Conservation (phyloP, 2,888 invertebrate species). For the Abrostola tripartita region DNA sequence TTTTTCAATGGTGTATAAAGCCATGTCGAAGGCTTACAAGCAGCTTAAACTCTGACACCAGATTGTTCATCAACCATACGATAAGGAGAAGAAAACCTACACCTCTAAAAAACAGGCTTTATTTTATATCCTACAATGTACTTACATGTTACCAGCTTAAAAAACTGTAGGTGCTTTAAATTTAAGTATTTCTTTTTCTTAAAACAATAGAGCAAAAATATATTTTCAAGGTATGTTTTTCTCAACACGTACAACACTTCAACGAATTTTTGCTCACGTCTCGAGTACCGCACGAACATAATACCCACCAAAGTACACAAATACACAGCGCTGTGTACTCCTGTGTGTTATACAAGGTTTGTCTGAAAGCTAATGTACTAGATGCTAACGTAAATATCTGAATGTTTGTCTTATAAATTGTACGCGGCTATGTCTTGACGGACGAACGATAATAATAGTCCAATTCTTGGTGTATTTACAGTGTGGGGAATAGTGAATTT, state of each 20-base stretch:
- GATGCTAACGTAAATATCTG: slow-evolving; percentile 24
- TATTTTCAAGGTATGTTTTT: neutral
- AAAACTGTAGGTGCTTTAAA: too few relatives aligned
- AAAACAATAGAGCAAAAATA: too few relatives aligned
- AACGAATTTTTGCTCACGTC: neutral
- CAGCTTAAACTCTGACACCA: too few relatives aligned
- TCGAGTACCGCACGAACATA: slow-evolving; percentile 18
- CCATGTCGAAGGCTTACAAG: too few relatives aligned
- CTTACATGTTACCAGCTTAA: too few relatives aligned
- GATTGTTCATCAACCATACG: too few relatives aligned
- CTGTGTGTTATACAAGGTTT: slow-evolving; percentile 27
- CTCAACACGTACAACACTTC: neutral
- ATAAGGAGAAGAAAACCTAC: too few relatives aligned
- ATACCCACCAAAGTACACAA: slow-evolving; percentile 12
- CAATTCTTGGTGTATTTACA: neutral
- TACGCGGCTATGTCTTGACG: slow-evolving; percentile 6
- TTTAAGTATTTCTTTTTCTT: too few relatives aligned
- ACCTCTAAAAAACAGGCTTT: too few relatives aligned
- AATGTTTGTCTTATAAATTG: slow-evolving; percentile 40
- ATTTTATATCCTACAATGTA: too few relatives aligned
- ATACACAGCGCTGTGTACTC: slow-evolving; percentile 13
- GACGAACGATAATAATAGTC: slow-evolving; percentile 27
- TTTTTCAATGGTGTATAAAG: too few relatives aligned
- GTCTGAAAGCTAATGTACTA: slow-evolving; percentile 41
- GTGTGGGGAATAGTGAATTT: too few relatives aligned